Conservation (phyloP, 2,888 invertebrate genomes). For the Calliphora vomitoria region DNA sequence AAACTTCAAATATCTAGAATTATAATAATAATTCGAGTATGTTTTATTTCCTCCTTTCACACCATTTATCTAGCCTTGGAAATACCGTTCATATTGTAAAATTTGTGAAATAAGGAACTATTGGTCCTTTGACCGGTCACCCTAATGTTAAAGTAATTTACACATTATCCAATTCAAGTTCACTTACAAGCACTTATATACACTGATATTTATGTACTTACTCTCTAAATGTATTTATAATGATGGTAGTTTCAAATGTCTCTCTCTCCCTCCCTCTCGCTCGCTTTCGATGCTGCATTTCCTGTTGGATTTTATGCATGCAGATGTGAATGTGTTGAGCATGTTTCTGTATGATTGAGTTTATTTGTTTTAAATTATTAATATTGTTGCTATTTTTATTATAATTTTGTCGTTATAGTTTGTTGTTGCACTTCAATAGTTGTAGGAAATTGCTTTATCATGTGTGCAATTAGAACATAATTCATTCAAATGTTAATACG, state of each 20-base stretch:
- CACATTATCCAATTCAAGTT: constrained; percentile 51
- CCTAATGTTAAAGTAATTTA: constrained; percentile 33
- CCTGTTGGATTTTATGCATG: constrained; percentile 38
- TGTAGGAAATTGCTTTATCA: constrained; percentile 71
- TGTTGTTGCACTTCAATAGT: constrained; percentile 64
- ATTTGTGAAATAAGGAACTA: neutral
- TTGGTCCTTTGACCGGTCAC: no score
- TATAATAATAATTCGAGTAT: no score
- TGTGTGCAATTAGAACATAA: constrained; percentile 73
- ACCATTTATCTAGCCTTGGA: no score
- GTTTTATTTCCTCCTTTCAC: no score
- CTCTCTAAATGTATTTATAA: constrained; percentile 57
- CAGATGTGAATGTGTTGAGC: constrained; percentile 4
- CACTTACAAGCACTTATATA: neutral
- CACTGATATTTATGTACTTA: constrained; percentile 14
- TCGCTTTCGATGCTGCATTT: constrained; percentile 28
- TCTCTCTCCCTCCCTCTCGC: neutral
- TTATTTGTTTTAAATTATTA: constrained; percentile 67
- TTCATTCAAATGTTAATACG: constrained; percentile 73
- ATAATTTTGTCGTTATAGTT: constrained; percentile 9
- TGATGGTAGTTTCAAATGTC: constrained; percentile 45
- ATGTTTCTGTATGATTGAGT: constrained; percentile 59
- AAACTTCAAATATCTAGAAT: no score
- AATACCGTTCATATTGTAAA: no score
- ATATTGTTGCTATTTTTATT: constrained; percentile 49